Conservation (phyloP, 1,140 invertebrate genomes). For the Megathymus violae region DNA sequence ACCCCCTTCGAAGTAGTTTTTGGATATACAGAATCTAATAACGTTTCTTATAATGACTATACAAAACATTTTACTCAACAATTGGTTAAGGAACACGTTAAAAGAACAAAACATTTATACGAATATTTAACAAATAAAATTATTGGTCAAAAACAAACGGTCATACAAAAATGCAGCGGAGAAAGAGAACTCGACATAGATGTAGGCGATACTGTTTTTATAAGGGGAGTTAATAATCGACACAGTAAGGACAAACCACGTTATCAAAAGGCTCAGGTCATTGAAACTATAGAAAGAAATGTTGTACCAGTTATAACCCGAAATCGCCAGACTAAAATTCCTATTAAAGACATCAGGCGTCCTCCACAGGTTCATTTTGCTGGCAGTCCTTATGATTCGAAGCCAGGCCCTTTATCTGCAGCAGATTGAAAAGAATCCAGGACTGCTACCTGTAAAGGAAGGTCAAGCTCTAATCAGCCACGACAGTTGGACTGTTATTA, state of each 20-base stretch:
- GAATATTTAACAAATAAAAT: constrained; percentile 31
- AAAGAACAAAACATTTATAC: constrained; percentile 31
- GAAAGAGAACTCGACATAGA: constrained; percentile 27
- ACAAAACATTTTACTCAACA: constrained; percentile 34
- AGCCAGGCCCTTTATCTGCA: constrained; percentile 39
- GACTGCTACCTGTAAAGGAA: constrained; percentile 35
- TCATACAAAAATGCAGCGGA: constrained; percentile 7
- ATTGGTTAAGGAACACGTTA: constrained; percentile 35
- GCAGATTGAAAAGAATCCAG: constrained; percentile 35
- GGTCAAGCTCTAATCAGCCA: constrained; percentile 29
- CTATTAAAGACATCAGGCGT: constrained; percentile 34
- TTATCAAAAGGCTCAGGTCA: constrained; percentile 32
- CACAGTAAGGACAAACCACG: constrained; percentile 36
- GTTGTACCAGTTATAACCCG: neutral
- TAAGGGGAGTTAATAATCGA: constrained; percentile 35
- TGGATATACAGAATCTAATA: constrained; percentile 37
- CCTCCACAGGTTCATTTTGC: constrained; percentile 31
- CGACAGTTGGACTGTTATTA: constrained; percentile 36
- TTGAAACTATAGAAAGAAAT: constrained; percentile 7
- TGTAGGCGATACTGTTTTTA: constrained; percentile 25
- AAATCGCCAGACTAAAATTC: neutral
- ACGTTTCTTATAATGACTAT: constrained; percentile 27
- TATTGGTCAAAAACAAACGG: constrained; percentile 5
- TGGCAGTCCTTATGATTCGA: constrained; percentile 11
- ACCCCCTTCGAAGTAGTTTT: constrained; percentile 43